These are phyloP conservation scores for Empis livida DNA, from an alignment of 2,888 invertebrate species.

Conservation along the genomic window DNA sequence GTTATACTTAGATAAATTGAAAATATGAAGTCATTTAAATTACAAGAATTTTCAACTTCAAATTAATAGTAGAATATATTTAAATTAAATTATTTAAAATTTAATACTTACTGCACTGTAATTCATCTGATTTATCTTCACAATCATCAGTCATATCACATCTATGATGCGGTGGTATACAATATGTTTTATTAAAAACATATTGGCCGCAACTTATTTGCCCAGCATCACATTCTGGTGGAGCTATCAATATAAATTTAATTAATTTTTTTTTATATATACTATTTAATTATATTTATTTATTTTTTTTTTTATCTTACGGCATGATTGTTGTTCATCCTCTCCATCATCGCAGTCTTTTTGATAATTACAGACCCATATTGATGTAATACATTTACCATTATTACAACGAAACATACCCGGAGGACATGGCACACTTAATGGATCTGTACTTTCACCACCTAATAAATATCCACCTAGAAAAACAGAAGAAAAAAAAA, in stretches of 20 bases:
- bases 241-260: too few species aligned
- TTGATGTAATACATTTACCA: conserved; percentile 74
- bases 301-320: conserved; percentile 48
- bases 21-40: too few species aligned
- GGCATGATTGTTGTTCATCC: conserved; percentile 80
- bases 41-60: too few species aligned
- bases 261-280: too few species aligned
- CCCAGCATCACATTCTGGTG: conserved; percentile 85
- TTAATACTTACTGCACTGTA: conserved; percentile 81
- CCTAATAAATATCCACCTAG: conserved; percentile 6
- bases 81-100: conserved; percentile 1
- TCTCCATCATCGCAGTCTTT: conserved; percentile 87
- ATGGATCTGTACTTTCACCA: conserved; percentile 19
- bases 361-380: conserved; percentile 88
- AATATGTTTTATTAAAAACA: conserved; percentile 91
- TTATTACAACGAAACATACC: conserved; percentile 74
- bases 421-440: conserved; percentile 46
- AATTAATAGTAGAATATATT: neutral
- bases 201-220: conserved; percentile 89
- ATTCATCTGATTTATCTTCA: conserved; percentile 89
- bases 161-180: conserved; percentile 83
- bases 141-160: conserved; percentile 95
- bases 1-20: too few species aligned
- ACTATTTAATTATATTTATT: neutral
- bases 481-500: neutral